Evolutionary conservation across 2,797 vertebrate genomes (phyloP), one percentile per base, ranked within the genome.

Genomic region (Loris lydekkerianus): DNA sequence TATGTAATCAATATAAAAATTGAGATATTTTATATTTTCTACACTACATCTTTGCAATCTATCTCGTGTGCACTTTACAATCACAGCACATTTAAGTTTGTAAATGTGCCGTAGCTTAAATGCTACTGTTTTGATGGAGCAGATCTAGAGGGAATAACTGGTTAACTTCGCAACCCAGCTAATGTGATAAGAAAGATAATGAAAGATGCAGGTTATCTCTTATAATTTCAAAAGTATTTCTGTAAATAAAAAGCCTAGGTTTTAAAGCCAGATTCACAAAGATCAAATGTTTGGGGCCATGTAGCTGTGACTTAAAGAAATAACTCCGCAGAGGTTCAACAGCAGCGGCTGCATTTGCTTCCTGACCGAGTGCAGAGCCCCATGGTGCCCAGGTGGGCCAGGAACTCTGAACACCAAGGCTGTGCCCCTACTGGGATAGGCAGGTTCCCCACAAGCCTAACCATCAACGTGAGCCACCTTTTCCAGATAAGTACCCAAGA

Each of bases 221-320:
- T 85, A 43, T 58, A 61, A 58, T 80, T 90, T 83, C 81, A 92
- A 37, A 87, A 73, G 21, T 69, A 61, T 31, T 73, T 94, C 34
- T 92, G 46, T 76, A 46, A 81, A 31, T 37, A 34, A 77, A 43
- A 58, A 3, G 58, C 4, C 4, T 60, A 0, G 3, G 37, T 94
- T 94, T 92, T 56, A 95, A 91, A 72, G 78, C 11, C 43, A 81
- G n/a, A 29, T 69, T 78, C 72, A 82, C 69, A 86, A 92, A 78
- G 3, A n/a, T 21, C 29, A n/a, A 86, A 60, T 31, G 4, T 40
- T 43, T 34, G 29, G n/a, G 31, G 11, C 37, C 60, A 31, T 8
- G 49, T 69, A 49, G 5, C 25, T 78, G 73, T 67, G 56, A 34
- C 67, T 31, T 65, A 70, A 70, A 37, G 31, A 34, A 86, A 85